These are phyloP conservation scores for Ibidorhyncha struthersii DNA, from an alignment of 2,113 vertebrate species.

Conservation along the genomic window DNA sequence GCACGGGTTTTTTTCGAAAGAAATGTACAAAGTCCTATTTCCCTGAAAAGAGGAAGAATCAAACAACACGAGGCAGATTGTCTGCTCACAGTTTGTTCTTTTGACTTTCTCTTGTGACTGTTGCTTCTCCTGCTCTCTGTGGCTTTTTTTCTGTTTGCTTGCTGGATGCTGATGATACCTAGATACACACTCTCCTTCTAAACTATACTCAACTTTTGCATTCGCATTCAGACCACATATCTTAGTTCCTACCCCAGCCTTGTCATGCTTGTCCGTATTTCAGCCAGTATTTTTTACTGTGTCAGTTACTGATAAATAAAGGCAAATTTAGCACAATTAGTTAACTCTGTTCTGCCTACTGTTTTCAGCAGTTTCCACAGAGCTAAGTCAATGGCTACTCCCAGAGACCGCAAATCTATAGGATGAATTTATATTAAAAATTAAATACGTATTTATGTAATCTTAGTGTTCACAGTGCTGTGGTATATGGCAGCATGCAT, in stretches of 20 bases:
- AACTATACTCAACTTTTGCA: not conserved
- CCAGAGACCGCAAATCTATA: not conserved
- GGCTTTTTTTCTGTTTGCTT: not conserved
- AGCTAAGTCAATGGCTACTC: not conserved
- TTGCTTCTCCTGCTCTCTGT: not conserved
- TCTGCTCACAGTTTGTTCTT: not conserved
- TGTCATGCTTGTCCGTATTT: not conserved
- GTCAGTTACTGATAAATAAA: not conserved
- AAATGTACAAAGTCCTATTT: not conserved
- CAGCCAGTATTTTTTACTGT: not conserved
- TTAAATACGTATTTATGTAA: not conserved
- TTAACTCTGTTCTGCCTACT: not conserved
- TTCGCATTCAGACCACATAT: not conserved
- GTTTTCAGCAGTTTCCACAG: not conserved
- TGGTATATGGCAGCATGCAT: not conserved
- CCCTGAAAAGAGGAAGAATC: not conserved
- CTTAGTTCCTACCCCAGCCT: not conserved
- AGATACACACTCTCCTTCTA: not conserved
- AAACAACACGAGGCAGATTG: not conserved
- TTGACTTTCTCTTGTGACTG: not conserved
- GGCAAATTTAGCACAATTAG: not conserved
- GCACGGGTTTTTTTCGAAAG: not conserved
- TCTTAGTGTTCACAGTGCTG: not conserved
- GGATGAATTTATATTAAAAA: not conserved
- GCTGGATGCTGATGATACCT: not conserved